Evolutionary conservation across 2,888 invertebrate species (phyloP), one percentile per base, ranked within the genome.

Genomic region (Lobophora halterata): DNA sequence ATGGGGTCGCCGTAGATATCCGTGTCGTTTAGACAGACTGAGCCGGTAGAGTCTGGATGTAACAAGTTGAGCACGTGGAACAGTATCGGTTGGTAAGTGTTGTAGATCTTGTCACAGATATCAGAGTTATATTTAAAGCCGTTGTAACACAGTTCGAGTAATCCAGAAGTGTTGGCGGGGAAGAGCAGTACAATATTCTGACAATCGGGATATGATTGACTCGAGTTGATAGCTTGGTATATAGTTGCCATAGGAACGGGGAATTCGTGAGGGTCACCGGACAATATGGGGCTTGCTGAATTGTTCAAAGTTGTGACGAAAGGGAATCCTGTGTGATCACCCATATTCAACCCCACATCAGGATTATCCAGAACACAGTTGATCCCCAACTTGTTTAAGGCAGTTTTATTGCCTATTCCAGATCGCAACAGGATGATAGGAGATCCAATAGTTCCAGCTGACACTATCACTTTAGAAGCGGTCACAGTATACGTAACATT

Each of bases 341-440:
- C 46, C 0, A 60, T 10, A 16, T 61, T 13, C 2, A 46, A 12
- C 1, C 51, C 51, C 3, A 51, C 51, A 2, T 43, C 27, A 17
- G 29, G 9, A 6, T 38, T 43, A 7, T 37, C 7, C 1, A 58
- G 12, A 0, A 70, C 56, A 0, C 40, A 2, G 10, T 10, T 0
- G 1, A 75, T 71, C 6, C 49, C 51, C 0, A 56, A 21, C 0
- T 50, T 36, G 1, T 47, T 31, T 1, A 76, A 50, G 2, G 61
- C 54, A 5, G 49, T 29, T 3, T 38, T 38, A 1, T 67, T 65
- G 2, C 76, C 75, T 3, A 76, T 53, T 0, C 75, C 75, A 1
- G 76, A 71, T 2, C 64, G 38, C 67, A 67, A 63, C 1, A 75
- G 43, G 0, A 75, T 19, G 27, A 66, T 52, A 0, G 76, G 64